phyloP scores from a whole-genome alignment of 2,797 vertebrate species.

The Sebastiscus tertius region DNA sequence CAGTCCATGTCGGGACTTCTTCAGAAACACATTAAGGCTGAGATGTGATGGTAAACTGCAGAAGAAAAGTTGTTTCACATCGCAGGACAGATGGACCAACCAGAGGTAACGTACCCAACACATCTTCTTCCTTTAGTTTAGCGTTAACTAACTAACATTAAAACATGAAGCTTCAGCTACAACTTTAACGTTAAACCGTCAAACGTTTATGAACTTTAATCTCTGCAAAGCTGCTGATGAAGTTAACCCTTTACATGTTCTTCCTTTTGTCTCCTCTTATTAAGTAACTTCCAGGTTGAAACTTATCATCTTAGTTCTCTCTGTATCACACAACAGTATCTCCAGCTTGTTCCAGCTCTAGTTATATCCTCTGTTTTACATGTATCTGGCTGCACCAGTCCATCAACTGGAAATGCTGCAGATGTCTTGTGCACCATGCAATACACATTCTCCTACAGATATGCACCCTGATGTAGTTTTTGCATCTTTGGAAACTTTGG shows the following conservation, averaged over 20 bases:
- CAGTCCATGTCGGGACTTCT: not conserved
- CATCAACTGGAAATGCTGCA: not conserved
- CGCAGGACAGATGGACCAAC: constrained; percentile 35
- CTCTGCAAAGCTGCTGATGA: not conserved
- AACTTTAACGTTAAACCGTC: not conserved
- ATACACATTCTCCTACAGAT: no score
- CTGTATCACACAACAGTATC: not conserved
- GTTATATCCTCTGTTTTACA: no score
- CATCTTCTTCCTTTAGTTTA: not conserved
- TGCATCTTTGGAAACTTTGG: not conserved
- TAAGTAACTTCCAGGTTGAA: not conserved
- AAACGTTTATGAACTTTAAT: not conserved
- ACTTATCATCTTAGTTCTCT: not conserved
- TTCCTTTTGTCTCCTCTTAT: not conserved
- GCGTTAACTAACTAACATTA: not conserved
- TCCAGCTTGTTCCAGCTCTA: not conserved
- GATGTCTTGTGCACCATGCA: not conserved
- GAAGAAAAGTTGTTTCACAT: not conserved
- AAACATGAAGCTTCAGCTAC: not conserved
- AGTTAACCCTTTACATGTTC: not conserved
- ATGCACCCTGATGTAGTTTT: not conserved
- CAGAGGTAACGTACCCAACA: constrained; percentile 36
- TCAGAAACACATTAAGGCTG: not conserved
- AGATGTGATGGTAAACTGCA: not conserved
- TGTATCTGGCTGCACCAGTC: no score